Base-by-base conservation (phyloP, 2,797 vertebrate genomes). In the Adrianichthys oophorus region DNA sequence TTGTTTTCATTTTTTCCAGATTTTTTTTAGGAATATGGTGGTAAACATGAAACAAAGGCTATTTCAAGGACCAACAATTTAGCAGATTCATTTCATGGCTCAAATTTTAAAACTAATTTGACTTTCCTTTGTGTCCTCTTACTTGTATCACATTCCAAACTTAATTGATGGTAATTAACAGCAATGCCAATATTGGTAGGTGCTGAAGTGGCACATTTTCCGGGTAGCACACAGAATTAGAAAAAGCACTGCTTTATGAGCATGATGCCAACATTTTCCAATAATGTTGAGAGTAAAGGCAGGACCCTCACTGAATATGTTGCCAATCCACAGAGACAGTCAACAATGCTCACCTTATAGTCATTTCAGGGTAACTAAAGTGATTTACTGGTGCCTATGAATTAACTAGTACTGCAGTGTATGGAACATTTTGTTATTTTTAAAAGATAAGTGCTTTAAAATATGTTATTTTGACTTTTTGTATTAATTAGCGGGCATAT, bases 151-250 rank as follows among this genome's bases (percentile, higher is more conserved):
- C 5, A 0, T 68, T 71, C 56, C 59, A 73, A 63, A 72, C 52
- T 63, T 80, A 83, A 85, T 76, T 79, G 74, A 74, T 58, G 59
- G 62, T 76, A 83, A 86, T 87, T 83, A 80, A 45, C 44, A 60
- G 60, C 19, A 59, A 71, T 81, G 70, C 56, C 65, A 71, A 59
- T 67, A 80, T 63, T 78, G 76, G 74, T 65, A 74, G 68, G 58
- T 56, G 62, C 41, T 40, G 26, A 70, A 64, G 56, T 82, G 66
- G 57, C 41, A 75, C 65, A 62, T 79, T 80, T 75, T 44, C 51
- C 48, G 61, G 32, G 48, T 16, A 29, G 45, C 46, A 23, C 56
- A 42, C 41, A 68, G 4, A 56, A 43, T 58, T 70, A 57, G 74
- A 45, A 70, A 75, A 54, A 64, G 15, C 7, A 53, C 37, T 49